Evolutionary conservation across 2,113 vertebrate genomes (phyloP).

Genomic region (Alouatta palliata): DNA sequence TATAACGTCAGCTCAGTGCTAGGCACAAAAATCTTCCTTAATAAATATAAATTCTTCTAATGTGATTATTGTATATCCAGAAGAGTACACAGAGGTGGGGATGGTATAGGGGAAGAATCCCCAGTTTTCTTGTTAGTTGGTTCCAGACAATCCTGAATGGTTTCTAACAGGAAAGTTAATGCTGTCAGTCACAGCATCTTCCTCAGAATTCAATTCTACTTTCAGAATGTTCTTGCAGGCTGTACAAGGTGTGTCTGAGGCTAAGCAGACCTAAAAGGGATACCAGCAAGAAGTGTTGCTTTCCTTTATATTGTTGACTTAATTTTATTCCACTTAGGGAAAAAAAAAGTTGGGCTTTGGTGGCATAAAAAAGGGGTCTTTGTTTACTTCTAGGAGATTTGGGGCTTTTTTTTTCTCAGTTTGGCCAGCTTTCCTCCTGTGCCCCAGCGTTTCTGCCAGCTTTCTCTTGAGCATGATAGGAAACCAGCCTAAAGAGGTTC

Average conservation of each 20-base stretch:
- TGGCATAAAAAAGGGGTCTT: not conserved
- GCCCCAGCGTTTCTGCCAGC: not conserved
- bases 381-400: not conserved
- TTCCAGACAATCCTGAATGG: not conserved
- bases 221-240: not conserved
- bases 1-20: not conserved
- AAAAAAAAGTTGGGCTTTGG: not conserved
- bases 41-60: conserved; percentile 1
- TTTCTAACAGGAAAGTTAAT: not conserved
- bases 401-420: not conserved
- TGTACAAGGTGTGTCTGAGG: not conserved
- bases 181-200: not conserved
- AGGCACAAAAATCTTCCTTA: not conserved
- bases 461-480: not conserved
- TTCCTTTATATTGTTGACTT: not conserved
- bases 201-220: not conserved
- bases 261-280: not conserved
- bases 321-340: not conserved
- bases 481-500: not conserved
- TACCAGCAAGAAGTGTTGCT: not conserved
- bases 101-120: not conserved
- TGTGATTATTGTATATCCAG: not conserved
- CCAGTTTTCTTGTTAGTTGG: not conserved
- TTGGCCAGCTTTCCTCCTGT: not conserved
- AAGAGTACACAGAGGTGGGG: not conserved